A percentile compares a stretch with the other conserved stretches of the same genome.
These are phyloP conservation scores for Numenius arquata DNA, from an alignment of 2,113 vertebrate genomes.

Conservation along the genomic window DNA sequence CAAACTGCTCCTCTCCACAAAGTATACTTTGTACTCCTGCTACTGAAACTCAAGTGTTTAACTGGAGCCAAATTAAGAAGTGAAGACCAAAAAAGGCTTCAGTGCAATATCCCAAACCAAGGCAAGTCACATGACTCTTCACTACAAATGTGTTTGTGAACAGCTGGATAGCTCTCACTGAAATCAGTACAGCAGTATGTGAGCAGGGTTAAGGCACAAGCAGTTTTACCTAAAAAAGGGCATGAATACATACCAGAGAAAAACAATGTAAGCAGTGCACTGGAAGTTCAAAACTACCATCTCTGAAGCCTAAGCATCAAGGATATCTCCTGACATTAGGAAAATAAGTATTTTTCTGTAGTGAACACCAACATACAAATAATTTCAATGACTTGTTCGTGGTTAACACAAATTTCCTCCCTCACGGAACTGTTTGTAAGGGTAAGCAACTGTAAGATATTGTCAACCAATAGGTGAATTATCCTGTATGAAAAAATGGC, in stretches of 20 bases:
- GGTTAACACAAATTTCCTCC: neutral
- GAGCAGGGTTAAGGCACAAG: neutral
- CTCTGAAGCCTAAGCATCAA: neutral
- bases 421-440: neutral
- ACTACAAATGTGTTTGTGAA: fast-evolving
- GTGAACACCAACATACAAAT: neutral
- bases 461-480: neutral
- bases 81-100: neutral
- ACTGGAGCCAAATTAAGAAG: neutral
- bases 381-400: neutral
- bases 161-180: fast-evolving
- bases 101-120: neutral
- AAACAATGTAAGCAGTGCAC: neutral
- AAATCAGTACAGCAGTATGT: fast-evolving
- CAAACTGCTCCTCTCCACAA: neutral
- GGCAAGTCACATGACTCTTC: fast-evolving
- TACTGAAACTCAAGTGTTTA: neutral
- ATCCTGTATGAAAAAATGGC: neutral
- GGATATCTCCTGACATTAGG: neutral
- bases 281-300: neutral
- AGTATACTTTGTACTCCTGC: neutral
- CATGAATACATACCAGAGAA: neutral
- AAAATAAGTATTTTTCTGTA: neutral
- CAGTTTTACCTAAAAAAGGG: neutral
- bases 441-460: neutral